Conservation (phyloP, 1,140 invertebrate species). For the Tetranychus cinnabarinus region DNA sequence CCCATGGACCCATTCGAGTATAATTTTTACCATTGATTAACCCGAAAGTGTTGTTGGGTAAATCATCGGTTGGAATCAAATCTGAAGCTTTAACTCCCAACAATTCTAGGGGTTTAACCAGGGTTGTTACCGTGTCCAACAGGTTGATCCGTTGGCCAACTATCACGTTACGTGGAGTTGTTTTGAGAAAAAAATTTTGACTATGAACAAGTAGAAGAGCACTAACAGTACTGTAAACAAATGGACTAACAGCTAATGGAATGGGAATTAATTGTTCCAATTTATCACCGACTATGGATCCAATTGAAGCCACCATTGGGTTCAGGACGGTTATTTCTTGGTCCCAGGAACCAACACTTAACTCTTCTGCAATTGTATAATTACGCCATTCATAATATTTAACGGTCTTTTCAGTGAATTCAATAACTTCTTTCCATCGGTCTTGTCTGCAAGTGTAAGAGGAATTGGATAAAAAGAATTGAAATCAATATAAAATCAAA, state of each 20-base stretch:
- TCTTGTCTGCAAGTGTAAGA: neutral
- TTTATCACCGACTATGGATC: neutral
- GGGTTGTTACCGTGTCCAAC: neutral
- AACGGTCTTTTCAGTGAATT: slow-evolving; percentile 2
- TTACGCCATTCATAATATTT: slow-evolving; percentile 5
- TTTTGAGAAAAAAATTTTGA: neutral
- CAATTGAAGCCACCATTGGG: slow-evolving; percentile 2
- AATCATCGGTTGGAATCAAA: slow-evolving; percentile 2
- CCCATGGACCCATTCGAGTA: slow-evolving; percentile 7
- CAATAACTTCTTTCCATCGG: slow-evolving; percentile 1
- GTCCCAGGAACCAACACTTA: neutral
- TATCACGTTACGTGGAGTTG: neutral
- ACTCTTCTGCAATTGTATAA: neutral
- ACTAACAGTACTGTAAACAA: neutral
- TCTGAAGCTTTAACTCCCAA: neutral
- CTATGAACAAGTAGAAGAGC: neutral
- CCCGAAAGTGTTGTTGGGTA: slow-evolving; percentile 11
- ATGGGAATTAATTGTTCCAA: neutral
- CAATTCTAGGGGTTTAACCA: neutral
- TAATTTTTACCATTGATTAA: slow-evolving; percentile 8
- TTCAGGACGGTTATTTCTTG: slow-evolving; percentile 8
- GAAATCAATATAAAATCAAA: no score
- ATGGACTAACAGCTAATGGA: neutral
- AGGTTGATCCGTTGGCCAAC: neutral
- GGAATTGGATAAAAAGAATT: no score